A percentile compares a stretch with the other conserved stretches of the same genome.
These are phyloP conservation scores for Heliconius cydno DNA, from an alignment of 2,888 invertebrate genomes.

Conservation along the genomic window DNA sequence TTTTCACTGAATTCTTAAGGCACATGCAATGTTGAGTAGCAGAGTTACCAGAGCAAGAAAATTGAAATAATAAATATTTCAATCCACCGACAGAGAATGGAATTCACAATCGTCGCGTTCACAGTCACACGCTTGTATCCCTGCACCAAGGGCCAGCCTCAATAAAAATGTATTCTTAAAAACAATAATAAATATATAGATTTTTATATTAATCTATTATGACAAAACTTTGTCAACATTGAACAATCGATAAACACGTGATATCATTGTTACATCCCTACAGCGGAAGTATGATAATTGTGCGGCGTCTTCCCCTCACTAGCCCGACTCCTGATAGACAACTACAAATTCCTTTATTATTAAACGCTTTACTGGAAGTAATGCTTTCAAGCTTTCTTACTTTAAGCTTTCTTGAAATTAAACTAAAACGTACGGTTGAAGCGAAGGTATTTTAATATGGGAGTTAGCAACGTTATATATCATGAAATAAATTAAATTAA, in stretches of 20 bases:
- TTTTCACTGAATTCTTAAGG: not conserved
- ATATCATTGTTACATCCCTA: constrained; percentile 56
- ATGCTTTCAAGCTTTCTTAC: constrained; percentile 16
- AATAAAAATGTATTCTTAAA: too few relatives aligned
- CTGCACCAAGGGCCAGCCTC: too few relatives aligned
- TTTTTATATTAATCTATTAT: not conserved
- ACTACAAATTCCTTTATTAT: constrained; percentile 43
- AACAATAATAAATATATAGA: too few relatives aligned
- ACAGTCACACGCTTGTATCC: too few relatives aligned
- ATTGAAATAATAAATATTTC: too few relatives aligned
- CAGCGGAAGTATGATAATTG: constrained; percentile 80
- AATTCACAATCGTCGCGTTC: too few relatives aligned
- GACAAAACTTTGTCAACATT: not conserved
- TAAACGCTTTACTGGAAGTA: constrained; percentile 27
- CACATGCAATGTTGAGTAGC: too few relatives aligned
- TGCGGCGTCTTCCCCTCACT: constrained; percentile 77
- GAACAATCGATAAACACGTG: constrained; percentile 52
- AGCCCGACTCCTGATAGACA: constrained; percentile 56
- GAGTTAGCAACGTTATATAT: not conserved
- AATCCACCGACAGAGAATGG: too few relatives aligned
- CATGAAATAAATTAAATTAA: not conserved
- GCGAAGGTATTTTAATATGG: not conserved
- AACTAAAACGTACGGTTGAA: not conserved
- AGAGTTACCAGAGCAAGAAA: not conserved
- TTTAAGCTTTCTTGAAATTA: not conserved